Percentiles rank a stretch among this genome's conserved stretches.
phyloP scores from a whole-genome alignment of 92 coral and sea anemone genomes.

The Muricea muricata region DNA sequence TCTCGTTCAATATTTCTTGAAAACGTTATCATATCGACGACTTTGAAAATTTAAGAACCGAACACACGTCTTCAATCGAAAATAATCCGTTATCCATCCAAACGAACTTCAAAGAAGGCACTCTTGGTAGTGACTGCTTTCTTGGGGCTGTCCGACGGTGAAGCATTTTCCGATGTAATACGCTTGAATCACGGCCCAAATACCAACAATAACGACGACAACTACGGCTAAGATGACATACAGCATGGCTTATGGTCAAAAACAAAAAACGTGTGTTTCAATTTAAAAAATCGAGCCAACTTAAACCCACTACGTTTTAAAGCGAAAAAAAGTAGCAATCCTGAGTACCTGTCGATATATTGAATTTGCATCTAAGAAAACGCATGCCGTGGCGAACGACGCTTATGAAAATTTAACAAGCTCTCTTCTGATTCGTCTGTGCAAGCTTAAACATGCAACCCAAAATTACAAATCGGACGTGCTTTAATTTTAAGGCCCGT shows the following conservation, averaged over 20 bases:
- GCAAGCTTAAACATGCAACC: no score
- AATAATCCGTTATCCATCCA: no score
- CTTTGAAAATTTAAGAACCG: no score
- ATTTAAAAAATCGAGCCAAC: neutral
- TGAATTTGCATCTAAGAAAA: neutral
- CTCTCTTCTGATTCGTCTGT: no score
- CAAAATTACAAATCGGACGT: no score
- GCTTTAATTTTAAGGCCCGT: no score
- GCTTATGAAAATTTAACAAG: neutral
- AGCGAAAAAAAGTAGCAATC: neutral
- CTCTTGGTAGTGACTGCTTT: conserved; percentile 70
- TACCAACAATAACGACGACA: conserved; percentile 83
- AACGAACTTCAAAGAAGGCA: neutral
- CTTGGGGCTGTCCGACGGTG: conserved; percentile 93
- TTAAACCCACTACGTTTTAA: neutral
- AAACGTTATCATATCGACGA: no score
- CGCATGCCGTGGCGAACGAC: neutral
- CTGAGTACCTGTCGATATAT: neutral
- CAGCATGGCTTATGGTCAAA: neutral
- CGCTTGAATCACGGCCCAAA: conserved; percentile 91
- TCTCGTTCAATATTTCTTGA: no score
- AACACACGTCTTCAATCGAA: no score
- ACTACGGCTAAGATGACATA: conserved; percentile 78
- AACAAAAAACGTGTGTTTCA: neutral
- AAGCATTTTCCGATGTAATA: conserved; percentile 97